Evolutionary conservation across 2,888 invertebrate genomes (phyloP).

Genomic region (Anthophora plumipes): DNA sequence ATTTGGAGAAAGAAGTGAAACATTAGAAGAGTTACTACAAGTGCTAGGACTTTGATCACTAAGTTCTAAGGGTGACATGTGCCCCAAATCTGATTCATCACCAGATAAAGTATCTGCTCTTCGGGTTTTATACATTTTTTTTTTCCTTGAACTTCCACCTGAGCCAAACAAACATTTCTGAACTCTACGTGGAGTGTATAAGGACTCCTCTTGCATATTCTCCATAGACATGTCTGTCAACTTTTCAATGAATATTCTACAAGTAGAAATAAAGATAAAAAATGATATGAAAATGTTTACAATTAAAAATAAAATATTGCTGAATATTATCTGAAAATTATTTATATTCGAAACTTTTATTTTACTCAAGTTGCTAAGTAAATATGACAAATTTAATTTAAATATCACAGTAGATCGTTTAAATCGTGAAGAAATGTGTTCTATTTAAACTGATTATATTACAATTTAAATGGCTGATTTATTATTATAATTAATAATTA

Average conservation of each 20-base stretch:
- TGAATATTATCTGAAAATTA: too few species aligned
- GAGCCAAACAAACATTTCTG: slow-evolving; percentile 73
- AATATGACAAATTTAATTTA: background rate
- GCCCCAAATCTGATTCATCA: slow-evolving; percentile 80
- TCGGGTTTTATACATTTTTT: slow-evolving; percentile 67
- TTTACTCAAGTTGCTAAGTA: background rate
- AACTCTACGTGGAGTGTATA: slow-evolving; percentile 74
- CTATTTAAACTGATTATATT: background rate
- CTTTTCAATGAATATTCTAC: background rate
- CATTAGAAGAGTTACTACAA: background rate
- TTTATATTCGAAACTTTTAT: too few species aligned
- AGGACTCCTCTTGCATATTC: slow-evolving; percentile 64
- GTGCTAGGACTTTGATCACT: slow-evolving; percentile 5
- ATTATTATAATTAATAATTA: background rate
- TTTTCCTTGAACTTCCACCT: slow-evolving; percentile 70
- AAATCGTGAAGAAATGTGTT: background rate
- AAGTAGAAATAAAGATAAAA: background rate
- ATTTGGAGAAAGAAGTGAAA: slow-evolving; percentile 68
- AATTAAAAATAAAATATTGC: background rate
- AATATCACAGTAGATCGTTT: background rate
- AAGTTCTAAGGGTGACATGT: slow-evolving; percentile 78
- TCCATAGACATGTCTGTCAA: slow-evolving; percentile 63
- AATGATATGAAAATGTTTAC: background rate
- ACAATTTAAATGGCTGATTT: background rate
- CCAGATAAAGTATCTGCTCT: slow-evolving; percentile 65